A percentile compares a stretch with the other conserved stretches of the same genome.
Conservation (phyloP, 2,113 vertebrate species). For the Penelope pileata region DNA sequence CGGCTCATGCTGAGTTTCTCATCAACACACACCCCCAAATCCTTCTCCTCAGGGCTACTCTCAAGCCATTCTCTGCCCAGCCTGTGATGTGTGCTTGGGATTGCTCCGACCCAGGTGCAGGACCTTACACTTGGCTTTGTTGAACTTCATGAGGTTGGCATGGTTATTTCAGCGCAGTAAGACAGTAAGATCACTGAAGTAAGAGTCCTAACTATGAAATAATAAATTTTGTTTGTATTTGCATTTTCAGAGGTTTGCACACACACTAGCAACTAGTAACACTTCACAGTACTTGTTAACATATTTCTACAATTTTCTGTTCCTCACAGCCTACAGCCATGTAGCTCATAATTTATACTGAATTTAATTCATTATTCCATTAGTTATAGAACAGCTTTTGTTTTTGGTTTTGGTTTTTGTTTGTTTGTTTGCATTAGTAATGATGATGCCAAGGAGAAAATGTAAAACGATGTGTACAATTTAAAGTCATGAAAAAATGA, state of each 20-base stretch:
- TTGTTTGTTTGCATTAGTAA: background rate
- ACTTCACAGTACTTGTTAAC: background rate
- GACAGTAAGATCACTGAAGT: background rate
- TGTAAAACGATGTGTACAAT: accelerated
- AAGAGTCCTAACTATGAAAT: background rate
- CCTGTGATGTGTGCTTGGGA: too few species aligned
- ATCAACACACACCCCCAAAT: too few species aligned
- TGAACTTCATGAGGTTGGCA: too few species aligned
- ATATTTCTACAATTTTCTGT: background rate
- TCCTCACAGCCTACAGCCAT: background rate
- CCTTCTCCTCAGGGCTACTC: too few species aligned
- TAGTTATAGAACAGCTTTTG: background rate
- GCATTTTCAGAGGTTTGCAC: background rate
- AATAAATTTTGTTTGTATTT: background rate
- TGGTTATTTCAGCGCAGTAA: background rate
- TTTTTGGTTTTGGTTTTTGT: too few species aligned
- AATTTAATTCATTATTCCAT: background rate
- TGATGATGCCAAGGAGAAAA: background rate
- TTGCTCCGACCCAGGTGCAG: too few species aligned
- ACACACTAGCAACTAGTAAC: background rate
- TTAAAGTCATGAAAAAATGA: background rate
- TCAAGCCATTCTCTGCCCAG: too few species aligned
- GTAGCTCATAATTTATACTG: background rate
- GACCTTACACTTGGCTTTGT: too few species aligned
- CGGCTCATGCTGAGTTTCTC: too few species aligned